A percentile compares a stretch with the other conserved stretches of the same genome.
These are phyloP conservation scores for Maconellicoccus hirsutus DNA, from an alignment of 1,140 invertebrate genomes.

Conservation along the genomic window DNA sequence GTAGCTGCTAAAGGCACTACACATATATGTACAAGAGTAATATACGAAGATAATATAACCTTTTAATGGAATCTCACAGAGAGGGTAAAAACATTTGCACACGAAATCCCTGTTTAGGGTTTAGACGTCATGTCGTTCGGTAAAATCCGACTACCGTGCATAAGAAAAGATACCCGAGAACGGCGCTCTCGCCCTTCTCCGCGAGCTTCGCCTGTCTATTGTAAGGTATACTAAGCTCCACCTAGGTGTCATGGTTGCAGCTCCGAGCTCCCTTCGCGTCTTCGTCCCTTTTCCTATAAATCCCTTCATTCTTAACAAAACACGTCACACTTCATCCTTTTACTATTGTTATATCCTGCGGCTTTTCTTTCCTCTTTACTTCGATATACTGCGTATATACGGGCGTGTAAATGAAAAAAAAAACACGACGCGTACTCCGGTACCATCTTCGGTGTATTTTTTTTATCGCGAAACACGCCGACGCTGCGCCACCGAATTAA, in stretches of 20 bases:
- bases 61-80: constrained; percentile 17
- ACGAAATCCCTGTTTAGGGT: constrained; percentile 21
- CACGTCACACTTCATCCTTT: constrained; percentile 21
- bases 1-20: no score
- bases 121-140: constrained; percentile 20
- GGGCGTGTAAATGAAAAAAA: no score
- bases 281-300: neutral
- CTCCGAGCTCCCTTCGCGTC: neutral
- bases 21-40: neutral
- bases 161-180: constrained; percentile 14
- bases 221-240: constrained; percentile 16
- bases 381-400: neutral
- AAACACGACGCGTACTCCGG: neutral
- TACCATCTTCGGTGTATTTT: neutral
- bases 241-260: constrained; percentile 17
- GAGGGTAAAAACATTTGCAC: neutral
- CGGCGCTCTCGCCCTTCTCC: neutral
- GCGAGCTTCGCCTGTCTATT: neutral
- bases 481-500: neutral
- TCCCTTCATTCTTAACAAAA: constrained; percentile 21
- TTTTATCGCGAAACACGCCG: neutral
- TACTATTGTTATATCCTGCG: constrained; percentile 18
- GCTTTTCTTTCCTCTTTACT: neutral
- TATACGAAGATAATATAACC: constrained; percentile 18
- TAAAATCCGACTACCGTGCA: constrained; percentile 19